Base-by-base conservation (phyloP, 2,888 invertebrate genomes). In the Sisyra terminalis region DNA sequence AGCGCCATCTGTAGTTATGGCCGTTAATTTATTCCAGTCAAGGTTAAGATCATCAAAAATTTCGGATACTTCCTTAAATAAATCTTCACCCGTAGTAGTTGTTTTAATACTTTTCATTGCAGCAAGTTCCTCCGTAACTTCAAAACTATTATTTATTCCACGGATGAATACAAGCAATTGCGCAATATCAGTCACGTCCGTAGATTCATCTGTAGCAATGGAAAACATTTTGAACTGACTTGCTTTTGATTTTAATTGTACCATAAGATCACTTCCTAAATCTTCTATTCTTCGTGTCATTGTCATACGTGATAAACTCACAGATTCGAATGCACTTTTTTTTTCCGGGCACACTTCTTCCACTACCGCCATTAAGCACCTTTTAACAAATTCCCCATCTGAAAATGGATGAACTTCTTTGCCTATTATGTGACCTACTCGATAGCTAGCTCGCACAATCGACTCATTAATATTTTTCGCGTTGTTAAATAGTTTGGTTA, bases 231-330 rank as follows among this genome's bases (percentile, higher is more conserved):
- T 35, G 16, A 42, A 42, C 34, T 42, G 42, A 42, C 42, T 35
- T 42, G 42, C 42, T 42, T 42, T 42, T 42, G 42, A 42, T 42
- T 42, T 42, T 42, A 42, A 42, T 42, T 42, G 42, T 35, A 35
- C 42, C 42, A 42, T 42, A 42, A 42, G 34, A 42, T 42, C 34
- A 42, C 42, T 42, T 42, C 42, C 42, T 42, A 42, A 42, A 42
- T 42, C 42, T 42, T 34, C 42, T 42, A 34, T 35, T 42, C 42
- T 42, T 42, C 42, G 42, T 42, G 42, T 42, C 42, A 35, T 42
- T 42, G 42, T 42, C 35, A 42, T 42, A 42, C 42, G 42, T 42
- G 42, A 42, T 42, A 42, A 42, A 42, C 42, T 42, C 42, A 42
- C 42, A 42, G 42, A 42, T 42, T 42, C 32, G 35, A 42, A 42